Base-by-base conservation (phyloP, 1,140 invertebrate genomes). In the Pteromalus puparum region DNA sequence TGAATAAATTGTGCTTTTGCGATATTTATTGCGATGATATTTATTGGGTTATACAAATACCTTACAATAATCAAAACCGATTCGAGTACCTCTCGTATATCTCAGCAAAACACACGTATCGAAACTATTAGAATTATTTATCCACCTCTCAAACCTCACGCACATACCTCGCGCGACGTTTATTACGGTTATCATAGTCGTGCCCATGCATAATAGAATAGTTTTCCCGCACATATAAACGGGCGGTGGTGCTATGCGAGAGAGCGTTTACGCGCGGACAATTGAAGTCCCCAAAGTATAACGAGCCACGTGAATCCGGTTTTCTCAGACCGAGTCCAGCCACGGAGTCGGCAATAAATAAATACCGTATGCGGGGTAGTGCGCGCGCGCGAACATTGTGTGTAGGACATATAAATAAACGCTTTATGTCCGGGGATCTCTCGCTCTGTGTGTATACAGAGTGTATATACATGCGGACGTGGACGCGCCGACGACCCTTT, bases 341-440 rank as follows among this genome's bases (percentile, higher is more conserved):
- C 53, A 61, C 12, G 67, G 73, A 76, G 81, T 28, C 10, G 65
- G 82, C 28, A 78, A 83, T 83, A 83, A 83, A 83, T 83, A 83
- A 83, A 83, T 83, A 34, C 74, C 42, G 61, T 61, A 18, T n/a
- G 21, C 70, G 65, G 82, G 74, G 65, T 83, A 74, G 74, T 78
- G 82, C 53, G 42, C 68, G 74, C 81, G 61, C 81, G 74, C 82
- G 83, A 87, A 88, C 87, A 88, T 87, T 89, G 85, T 86, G 70
- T 84, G 81, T 88, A 86, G 88, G 86, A 88, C 87, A 87, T 88
- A 89, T 89, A 89, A 89, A 89, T 89, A 88, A 89, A 89, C 87
- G 88, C 78, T 88, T 89, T 89, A 88, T 87, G 88, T 81, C 77
- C 73, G 82, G 46, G 42, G 42, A 5, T 74, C 38, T 76, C 48